These are phyloP conservation scores for Zaprionus camerounensis DNA, from an alignment of 1,140 invertebrate genomes.

Conservation along the genomic window DNA sequence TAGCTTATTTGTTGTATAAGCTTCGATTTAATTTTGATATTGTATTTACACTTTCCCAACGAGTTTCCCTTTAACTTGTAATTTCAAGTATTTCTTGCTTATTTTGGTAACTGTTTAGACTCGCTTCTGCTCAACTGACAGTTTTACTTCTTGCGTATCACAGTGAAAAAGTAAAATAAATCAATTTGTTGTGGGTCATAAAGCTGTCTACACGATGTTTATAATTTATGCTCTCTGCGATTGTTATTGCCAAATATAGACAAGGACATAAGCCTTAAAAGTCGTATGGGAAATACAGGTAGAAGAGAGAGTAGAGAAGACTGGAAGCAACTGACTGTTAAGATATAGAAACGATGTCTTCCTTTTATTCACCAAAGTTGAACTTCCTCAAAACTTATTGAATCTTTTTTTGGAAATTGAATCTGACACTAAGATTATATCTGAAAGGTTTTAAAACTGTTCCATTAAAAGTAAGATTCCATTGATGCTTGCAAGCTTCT, in stretches of 20 bases:
- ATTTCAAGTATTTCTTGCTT: background rate
- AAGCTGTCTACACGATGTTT: constrained; percentile 14
- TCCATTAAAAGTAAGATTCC: background rate
- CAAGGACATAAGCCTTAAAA: constrained; percentile 9
- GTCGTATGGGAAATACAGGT: background rate
- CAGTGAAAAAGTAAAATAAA: constrained; percentile 16
- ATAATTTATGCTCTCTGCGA: constrained; percentile 24
- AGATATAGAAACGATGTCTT: background rate
- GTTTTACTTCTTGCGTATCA: constrained; percentile 5
- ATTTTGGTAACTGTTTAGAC: background rate
- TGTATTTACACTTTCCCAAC: background rate
- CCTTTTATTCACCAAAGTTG: too few relatives aligned
- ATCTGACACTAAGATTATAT: background rate
- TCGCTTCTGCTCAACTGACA: constrained; percentile 1
- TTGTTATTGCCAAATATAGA: constrained; percentile 14
- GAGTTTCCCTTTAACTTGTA: background rate
- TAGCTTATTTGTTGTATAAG: background rate
- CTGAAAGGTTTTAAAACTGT: background rate
- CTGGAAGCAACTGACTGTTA: background rate
- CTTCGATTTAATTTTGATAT: background rate
- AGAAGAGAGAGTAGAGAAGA: background rate
- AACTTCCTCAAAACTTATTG: background rate
- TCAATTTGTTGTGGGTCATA: constrained; percentile 34
- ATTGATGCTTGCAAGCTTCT: background rate
- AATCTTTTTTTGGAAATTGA: background rate